Evolutionary conservation across 2,888 invertebrate species (phyloP).

Genomic region (Torymus auratus): DNA sequence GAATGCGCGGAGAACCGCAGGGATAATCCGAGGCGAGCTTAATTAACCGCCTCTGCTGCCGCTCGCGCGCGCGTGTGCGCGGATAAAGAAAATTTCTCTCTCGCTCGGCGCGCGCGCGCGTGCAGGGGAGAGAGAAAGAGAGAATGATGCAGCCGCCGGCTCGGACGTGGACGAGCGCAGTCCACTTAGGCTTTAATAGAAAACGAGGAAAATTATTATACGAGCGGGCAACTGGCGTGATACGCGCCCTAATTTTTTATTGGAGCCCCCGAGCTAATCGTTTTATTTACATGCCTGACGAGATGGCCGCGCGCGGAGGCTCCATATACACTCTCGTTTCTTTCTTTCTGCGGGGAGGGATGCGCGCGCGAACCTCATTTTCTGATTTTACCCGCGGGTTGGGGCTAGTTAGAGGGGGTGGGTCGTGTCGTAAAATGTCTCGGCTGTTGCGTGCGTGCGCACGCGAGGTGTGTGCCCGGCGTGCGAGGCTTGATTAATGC

Average conservation of each 20-base stretch:
- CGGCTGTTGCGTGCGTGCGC: too few species aligned
- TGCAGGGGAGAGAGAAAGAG: slow-evolving; percentile 56
- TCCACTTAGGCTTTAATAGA: slow-evolving; percentile 42
- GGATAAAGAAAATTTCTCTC: slow-evolving; percentile 30
- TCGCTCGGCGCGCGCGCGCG: not conserved
- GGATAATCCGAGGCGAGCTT: slow-evolving; percentile 62
- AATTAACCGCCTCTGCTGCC: slow-evolving; percentile 60
- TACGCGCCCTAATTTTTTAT: not conserved
- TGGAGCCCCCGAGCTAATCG: not conserved
- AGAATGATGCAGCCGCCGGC: slow-evolving; percentile 56
- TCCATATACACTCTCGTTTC: too few species aligned
- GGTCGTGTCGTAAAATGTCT: too few species aligned
- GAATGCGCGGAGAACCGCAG: slow-evolving; percentile 59
- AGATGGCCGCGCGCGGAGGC: not conserved
- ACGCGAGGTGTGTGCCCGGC: too few species aligned
- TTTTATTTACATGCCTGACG: slow-evolving; percentile 22
- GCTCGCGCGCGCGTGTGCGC: slow-evolving; percentile 22
- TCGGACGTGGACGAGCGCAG: slow-evolving; percentile 24
- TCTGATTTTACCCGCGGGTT: not conserved
- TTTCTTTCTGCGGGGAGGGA: too few species aligned
- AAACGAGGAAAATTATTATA: slow-evolving; percentile 44
- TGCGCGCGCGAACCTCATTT: slow-evolving; percentile 6
- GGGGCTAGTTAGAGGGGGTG: not conserved
- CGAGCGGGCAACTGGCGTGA: not conserved
- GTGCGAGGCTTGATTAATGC: too few species aligned